These are phyloP conservation scores for Oceanodroma tethys DNA, from an alignment of 2,113 vertebrate genomes.

Conservation along the genomic window DNA sequence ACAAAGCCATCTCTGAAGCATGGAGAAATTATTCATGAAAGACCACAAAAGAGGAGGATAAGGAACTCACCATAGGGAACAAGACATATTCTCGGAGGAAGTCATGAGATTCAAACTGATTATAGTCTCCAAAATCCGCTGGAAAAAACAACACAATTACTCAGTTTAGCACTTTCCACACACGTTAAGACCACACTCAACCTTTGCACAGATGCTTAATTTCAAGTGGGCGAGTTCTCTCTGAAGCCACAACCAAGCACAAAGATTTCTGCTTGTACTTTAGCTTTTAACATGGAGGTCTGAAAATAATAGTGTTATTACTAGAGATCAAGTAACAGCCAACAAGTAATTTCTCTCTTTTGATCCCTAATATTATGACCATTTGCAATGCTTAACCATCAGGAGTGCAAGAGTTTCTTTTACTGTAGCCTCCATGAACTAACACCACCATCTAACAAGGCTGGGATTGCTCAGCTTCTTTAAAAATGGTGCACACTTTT, in stretches of 20 bases:
- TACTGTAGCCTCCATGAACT: background rate
- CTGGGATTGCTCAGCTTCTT: background rate
- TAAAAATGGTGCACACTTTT: background rate
- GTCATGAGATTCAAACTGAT: conserved; percentile 91
- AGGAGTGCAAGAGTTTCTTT: background rate
- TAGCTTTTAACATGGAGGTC: background rate
- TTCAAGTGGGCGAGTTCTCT: background rate
- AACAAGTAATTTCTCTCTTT: conserved; percentile 16
- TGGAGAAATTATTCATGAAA: background rate
- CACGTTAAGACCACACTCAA: background rate
- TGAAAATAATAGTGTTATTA: conserved; percentile 22
- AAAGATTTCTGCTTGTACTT: conserved; percentile 15
- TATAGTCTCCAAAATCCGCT: conserved; percentile 95
- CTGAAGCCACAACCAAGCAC: background rate
- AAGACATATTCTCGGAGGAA: conserved; percentile 94
- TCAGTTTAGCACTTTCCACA: conserved; percentile 23
- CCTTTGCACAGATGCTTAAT: conserved; percentile 10
- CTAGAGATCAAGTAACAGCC: background rate
- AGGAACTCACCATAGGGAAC: conserved; percentile 92
- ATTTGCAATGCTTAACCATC: background rate
- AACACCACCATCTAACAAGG: background rate
- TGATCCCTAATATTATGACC: background rate
- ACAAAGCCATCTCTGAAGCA: background rate
- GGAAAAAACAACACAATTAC: conserved; percentile 47
- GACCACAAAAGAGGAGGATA: background rate